A percentile compares a stretch with the other conserved stretches of the same genome.
phyloP scores from a whole-genome alignment of 1,140 invertebrate species.

The Choristoneura fumiferana region DNA sequence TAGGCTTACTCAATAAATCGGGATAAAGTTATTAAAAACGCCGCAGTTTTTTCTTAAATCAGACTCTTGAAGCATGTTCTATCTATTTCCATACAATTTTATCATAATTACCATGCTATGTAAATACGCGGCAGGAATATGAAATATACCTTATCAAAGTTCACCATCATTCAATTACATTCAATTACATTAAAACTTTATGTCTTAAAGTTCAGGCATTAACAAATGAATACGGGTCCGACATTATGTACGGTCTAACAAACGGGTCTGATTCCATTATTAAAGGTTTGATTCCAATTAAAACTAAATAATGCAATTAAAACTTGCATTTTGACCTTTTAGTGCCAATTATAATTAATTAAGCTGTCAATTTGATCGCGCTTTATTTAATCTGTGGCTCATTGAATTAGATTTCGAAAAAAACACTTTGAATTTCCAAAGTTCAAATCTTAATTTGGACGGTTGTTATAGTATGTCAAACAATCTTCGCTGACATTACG shows the following conservation, averaged over 20 bases:
- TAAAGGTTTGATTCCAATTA: neutral
- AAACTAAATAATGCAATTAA: slow-evolving; percentile 17
- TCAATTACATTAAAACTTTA: no score
- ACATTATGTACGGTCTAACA: neutral
- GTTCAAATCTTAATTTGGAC: slow-evolving; percentile 28
- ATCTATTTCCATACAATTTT: no score
- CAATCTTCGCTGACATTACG: slow-evolving; percentile 39
- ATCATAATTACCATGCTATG: no score
- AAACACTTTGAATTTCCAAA: slow-evolving; percentile 34
- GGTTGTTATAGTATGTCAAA: slow-evolving; percentile 35
- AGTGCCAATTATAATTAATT: slow-evolving; percentile 56
- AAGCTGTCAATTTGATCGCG: slow-evolving; percentile 50
- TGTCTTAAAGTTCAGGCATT: slow-evolving; percentile 9
- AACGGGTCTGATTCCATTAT: neutral
- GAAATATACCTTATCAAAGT: slow-evolving; percentile 5
- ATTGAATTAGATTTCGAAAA: no score
- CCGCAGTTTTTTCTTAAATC: no score
- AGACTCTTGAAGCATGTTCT: no score
- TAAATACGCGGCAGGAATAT: neutral
- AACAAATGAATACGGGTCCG: slow-evolving; percentile 7
- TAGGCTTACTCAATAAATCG: no score
- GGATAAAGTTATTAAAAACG: no score
- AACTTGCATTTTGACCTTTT: slow-evolving; percentile 18
- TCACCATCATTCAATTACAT: slow-evolving; percentile 15
- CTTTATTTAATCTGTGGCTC: slow-evolving; percentile 1